Base-by-base conservation (phyloP, 1,140 invertebrate species). In the Caenorhabditis tropicalis region DNA sequence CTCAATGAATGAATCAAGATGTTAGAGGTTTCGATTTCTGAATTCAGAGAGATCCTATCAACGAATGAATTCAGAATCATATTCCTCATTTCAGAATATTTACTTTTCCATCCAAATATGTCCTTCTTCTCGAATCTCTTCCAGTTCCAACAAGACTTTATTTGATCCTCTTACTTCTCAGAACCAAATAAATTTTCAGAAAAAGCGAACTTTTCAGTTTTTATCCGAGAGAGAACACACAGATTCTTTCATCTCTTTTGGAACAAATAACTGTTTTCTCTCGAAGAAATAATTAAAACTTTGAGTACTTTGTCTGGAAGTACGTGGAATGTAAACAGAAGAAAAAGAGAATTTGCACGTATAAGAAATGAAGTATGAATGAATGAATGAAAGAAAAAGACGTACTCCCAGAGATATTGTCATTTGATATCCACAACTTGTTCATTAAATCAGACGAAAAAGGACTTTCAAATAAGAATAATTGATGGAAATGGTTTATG, bases 401-500 rank as follows among this genome's bases (percentile, higher is more conserved):
- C 15, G 12, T 33, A 36, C 24, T 36, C 65, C 36, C 31, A 5
- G 58, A 19, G 58, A 36, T 24, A 74, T 74, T 74, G 65, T 74
- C 65, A 74, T 74, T 15, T n/a, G 65, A 74, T 74, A 74, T 74
- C 65, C 43, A 36, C 36, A 24, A 36, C n/a, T 12, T 43, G 65
- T 43, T 74, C 36, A 43, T n/a, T n/a, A n/a, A n/a, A n/a, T n/a
- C n/a, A n/a, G n/a, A n/a, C n/a, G n/a, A n/a, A 36, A 65, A 10
- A 10, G 15, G 16, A 16, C n/a, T 51, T 16, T 19, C 19, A 0
- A 46, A 46, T 46, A n/a, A n/a, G 58, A 65, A 65, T 65, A 74
- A 74, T 74, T 43, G 33, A 74, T 74, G 36, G n/a, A 46, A 43
- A 74, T 74, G 36, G 33, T 43, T 74, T 74, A 12, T 74, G 36